Base-by-base conservation (phyloP, 2,113 vertebrate species). In the Origma solitaria region DNA sequence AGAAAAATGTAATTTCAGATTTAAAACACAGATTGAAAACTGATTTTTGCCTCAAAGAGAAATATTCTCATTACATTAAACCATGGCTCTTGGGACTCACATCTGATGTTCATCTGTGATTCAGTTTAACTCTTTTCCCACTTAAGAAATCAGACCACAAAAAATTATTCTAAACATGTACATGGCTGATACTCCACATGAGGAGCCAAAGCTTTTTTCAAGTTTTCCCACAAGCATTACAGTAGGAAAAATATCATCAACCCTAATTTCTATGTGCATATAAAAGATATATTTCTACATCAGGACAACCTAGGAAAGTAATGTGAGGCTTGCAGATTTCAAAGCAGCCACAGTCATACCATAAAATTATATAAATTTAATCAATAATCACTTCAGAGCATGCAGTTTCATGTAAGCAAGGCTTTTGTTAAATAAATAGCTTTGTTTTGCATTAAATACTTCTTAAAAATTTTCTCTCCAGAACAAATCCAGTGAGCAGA, bases 401-500 rank as follows among this genome's bases (percentile, higher is more conserved):
- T 24, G 21, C 16, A 83, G 40, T 53, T 56, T 82, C 44, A 75
- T 19, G 35, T 57, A 75, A 70, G 61, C 11, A 60, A 70, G 25
- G 20, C 5, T 88, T 85, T 37, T 88, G 22, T 42, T 64, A 95
- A 37, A 80, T 50, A 91, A 84, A 82, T 53, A 10, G 62, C 25
- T 96, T 96, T 85, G 57, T 72, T 96, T 90, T 82, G 37, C 71
- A 81, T 79, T 38, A 81, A 75, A 71, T 64, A 65, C 35, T 70
- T 69, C 47, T 81, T 87, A 42, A 71, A 64, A 78, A 62, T 86
- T 94, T 96, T 92, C 56, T 82, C 82, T 86, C 78, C 65, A 91
- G 82, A 94, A 86, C 56, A 73, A 47, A 92, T 73, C 33, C 78
- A 90, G 79, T 47, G 13, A 95, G 88, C 91, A 95, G 96, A 89